These are phyloP conservation scores for Xiphorhynchus elegans DNA, from an alignment of 2,113 vertebrate species.

Conservation along the genomic window DNA sequence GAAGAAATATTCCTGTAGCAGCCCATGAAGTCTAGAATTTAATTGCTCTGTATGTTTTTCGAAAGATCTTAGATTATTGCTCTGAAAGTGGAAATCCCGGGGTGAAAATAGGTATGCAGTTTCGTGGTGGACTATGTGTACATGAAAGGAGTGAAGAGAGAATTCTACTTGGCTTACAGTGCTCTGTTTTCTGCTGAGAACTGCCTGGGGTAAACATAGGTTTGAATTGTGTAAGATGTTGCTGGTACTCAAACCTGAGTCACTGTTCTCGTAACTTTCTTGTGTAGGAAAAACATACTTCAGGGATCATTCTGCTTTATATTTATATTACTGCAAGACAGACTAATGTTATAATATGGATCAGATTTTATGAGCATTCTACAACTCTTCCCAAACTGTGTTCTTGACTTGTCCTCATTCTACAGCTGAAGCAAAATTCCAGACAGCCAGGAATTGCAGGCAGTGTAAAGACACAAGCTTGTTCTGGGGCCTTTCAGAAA, in stretches of 20 bases:
- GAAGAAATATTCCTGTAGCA: constrained; percentile 36
- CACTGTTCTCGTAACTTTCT: not conserved
- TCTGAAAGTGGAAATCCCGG: constrained; percentile 40
- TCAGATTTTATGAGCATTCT: not conserved
- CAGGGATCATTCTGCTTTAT: not conserved
- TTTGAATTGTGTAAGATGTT: not conserved
- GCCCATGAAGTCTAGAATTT: not conserved
- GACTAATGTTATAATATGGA: not conserved
- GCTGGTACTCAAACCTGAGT: not conserved
- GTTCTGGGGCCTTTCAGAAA: not conserved
- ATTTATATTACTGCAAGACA: not conserved
- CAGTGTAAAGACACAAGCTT: not conserved
- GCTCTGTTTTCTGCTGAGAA: not conserved
- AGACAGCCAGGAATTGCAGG: not conserved
- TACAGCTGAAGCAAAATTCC: not conserved
- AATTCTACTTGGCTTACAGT: not conserved
- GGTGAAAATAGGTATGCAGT: not conserved
- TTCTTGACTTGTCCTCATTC: not conserved
- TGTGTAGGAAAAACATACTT: not conserved
- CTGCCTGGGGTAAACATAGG: not conserved
- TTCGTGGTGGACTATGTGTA: not conserved
- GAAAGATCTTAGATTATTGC: constrained; percentile 24
- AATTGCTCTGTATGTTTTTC: constrained; percentile 58
- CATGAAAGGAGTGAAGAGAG: not conserved
- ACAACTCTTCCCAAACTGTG: not conserved